These are phyloP conservation scores for Sebastes alutus DNA, from an alignment of 2,797 vertebrate genomes.

Conservation along the genomic window DNA sequence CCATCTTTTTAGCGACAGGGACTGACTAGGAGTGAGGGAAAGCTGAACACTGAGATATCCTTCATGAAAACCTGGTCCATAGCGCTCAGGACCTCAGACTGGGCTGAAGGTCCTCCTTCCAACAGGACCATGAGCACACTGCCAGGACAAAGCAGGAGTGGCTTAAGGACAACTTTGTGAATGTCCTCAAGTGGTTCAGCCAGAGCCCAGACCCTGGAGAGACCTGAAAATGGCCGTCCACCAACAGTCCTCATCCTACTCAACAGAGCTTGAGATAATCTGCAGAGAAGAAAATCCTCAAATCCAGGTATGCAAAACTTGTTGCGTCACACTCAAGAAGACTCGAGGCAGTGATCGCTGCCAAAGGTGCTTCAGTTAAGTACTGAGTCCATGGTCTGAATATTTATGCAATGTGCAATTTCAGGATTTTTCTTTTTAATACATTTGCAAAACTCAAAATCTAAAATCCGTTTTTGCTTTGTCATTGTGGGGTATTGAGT, in stretches of 20 bases:
- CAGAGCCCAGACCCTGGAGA: background rate
- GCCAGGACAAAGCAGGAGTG: background rate
- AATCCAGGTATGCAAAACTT: background rate
- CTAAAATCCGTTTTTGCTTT: background rate
- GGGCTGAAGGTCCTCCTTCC: background rate
- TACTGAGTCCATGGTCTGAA: background rate
- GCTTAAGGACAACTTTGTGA: background rate
- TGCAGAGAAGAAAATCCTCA: background rate
- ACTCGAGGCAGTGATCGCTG: background rate
- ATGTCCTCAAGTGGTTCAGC: background rate
- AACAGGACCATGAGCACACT: background rate
- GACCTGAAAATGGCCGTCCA: background rate
- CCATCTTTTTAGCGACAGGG: background rate
- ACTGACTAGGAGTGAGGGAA: background rate
- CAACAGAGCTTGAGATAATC: background rate
- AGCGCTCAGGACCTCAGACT: background rate
- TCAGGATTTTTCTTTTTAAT: background rate
- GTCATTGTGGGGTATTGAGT: no score
- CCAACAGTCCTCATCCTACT: background rate
- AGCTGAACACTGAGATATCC: background rate
- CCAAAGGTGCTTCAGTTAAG: background rate
- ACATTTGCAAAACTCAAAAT: background rate
- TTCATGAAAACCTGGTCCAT: background rate
- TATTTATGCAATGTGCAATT: background rate
- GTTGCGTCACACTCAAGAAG: background rate